Evolutionary conservation across 2,797 vertebrate species (phyloP).

Genomic region (Rhincodon typus): DNA sequence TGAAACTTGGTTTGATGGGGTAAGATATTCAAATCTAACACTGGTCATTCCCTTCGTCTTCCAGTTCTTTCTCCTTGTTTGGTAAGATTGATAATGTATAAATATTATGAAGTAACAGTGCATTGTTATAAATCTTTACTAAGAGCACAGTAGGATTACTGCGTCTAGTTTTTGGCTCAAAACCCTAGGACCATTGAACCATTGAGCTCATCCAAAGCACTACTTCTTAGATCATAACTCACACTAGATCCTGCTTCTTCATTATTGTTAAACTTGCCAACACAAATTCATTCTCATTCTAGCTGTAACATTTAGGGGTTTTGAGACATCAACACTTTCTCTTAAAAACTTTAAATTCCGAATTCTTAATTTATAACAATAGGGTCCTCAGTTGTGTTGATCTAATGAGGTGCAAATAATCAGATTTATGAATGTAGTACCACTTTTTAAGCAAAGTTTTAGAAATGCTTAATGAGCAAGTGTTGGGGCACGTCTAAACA

Average conservation of each 20-base stretch:
- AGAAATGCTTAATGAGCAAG: too few species aligned
- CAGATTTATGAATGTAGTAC: too few species aligned
- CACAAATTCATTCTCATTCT: not conserved
- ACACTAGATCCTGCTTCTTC: not conserved
- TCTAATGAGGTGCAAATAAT: too few species aligned
- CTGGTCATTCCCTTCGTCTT: not conserved
- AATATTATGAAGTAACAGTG: not conserved
- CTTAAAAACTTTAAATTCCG: too few species aligned
- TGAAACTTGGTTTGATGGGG: not conserved
- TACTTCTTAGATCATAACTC: not conserved
- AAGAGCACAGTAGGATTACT: not conserved
- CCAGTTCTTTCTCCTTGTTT: not conserved
- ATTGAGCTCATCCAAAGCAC: not conserved
- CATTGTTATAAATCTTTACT: not conserved
- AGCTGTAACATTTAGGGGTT: too few species aligned
- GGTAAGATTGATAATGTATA: not conserved
- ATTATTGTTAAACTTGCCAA: not conserved
- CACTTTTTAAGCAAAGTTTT: too few species aligned
- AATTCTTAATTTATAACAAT: too few species aligned
- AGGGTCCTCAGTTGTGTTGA: too few species aligned
- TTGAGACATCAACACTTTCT: too few species aligned
- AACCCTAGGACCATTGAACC: not conserved
- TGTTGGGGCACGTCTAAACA: too few species aligned
- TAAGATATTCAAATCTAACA: not conserved
- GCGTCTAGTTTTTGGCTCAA: not conserved